Conservation (phyloP, 2,797 vertebrate species). For the Harpagifer antarcticus region DNA sequence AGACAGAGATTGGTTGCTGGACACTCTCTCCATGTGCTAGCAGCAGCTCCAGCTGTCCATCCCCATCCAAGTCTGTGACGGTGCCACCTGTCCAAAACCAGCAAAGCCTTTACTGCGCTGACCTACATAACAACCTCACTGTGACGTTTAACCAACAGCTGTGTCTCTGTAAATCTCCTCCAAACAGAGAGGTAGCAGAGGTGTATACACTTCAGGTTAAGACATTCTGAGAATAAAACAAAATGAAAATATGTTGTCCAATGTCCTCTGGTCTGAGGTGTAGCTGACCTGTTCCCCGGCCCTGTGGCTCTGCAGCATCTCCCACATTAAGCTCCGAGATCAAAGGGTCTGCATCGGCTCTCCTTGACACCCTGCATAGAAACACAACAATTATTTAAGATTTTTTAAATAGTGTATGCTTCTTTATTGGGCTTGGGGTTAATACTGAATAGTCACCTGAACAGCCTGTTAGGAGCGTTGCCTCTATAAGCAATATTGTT, state of each 20-base stretch:
- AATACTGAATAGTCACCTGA: slow-evolving; percentile 83
- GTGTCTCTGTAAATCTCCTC: slow-evolving; percentile 16
- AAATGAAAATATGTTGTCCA: not conserved
- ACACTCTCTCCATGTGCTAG: slow-evolving; percentile 93
- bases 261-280: not conserved
- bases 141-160: slow-evolving; percentile 5
- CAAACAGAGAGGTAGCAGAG: not conserved
- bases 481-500: slow-evolving; percentile 95
- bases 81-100: slow-evolving; percentile 86
- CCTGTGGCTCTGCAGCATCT: slow-evolving; percentile 89
- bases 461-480: slow-evolving; percentile 90
- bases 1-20: slow-evolving; percentile 92
- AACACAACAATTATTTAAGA: not conserved
- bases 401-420: not conserved
- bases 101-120: slow-evolving; percentile 24
- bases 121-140: not conserved
- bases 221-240: not conserved
- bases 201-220: not conserved
- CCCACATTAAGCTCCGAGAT: slow-evolving; percentile 92
- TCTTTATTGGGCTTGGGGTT: not conserved
- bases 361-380: slow-evolving; percentile 86
- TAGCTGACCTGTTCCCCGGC: slow-evolving; percentile 92
- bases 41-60: slow-evolving; percentile 93
- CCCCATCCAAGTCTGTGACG: slow-evolving; percentile 92
- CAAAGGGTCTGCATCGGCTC: slow-evolving; percentile 86